phyloP scores from a whole-genome alignment of 2,113 vertebrate species.

The Petrocephalus microphthalmus region DNA sequence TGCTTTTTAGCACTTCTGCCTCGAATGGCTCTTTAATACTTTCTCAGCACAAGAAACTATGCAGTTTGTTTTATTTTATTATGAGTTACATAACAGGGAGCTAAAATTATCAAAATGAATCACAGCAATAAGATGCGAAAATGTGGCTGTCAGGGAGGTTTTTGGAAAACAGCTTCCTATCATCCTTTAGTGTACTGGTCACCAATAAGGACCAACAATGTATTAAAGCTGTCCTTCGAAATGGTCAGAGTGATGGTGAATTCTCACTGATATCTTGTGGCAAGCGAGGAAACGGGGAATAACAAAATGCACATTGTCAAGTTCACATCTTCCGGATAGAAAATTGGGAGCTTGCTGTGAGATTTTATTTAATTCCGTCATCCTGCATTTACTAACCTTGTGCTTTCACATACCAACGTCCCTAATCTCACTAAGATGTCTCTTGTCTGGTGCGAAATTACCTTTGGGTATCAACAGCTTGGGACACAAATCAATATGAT shows the following conservation, averaged over 20 bases:
- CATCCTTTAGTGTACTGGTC: not conserved
- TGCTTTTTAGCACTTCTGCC: not conserved
- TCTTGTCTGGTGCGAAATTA: not conserved
- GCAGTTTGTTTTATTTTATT: not conserved
- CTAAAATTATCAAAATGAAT: conserved; percentile 5
- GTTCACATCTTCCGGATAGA: not conserved
- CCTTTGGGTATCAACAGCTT: not conserved
- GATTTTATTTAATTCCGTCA: not conserved
- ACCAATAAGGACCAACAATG: not conserved
- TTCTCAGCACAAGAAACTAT: not conserved
- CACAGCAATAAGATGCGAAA: not conserved
- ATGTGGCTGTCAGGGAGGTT: not conserved
- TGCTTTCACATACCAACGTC: not conserved
- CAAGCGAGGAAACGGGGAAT: not conserved
- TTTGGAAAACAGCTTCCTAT: not conserved
- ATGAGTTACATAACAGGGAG: not conserved
- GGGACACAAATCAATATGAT: not conserved
- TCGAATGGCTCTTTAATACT: not conserved
- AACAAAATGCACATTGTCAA: not conserved
- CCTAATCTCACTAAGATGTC: not conserved
- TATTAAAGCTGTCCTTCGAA: conserved; percentile 15
- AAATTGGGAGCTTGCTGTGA: not conserved
- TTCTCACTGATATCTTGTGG: not conserved
- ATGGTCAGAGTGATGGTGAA: not conserved
- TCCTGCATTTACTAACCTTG: not conserved